Conservation (phyloP, 2,888 invertebrate species). For the Mystacides longicornis region DNA sequence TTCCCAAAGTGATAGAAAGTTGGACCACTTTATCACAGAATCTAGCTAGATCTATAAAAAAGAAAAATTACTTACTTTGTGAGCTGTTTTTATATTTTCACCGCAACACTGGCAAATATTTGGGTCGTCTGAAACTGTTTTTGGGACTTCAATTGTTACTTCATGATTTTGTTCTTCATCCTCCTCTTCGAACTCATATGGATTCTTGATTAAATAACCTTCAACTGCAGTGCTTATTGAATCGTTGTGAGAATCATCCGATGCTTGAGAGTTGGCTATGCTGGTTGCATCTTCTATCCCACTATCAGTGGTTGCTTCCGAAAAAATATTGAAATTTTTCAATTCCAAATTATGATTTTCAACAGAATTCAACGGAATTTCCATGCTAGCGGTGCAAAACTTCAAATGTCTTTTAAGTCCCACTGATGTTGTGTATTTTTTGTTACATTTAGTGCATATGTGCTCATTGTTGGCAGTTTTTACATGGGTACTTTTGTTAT, state of each 20-base stretch:
- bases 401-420: conserved; percentile 22
- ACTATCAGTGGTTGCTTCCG: background rate
- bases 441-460: conserved; percentile 24
- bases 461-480: conserved; percentile 18
- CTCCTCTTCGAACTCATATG: conserved; percentile 22
- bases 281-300: conserved; percentile 1
- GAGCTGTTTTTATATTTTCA: conserved; percentile 19
- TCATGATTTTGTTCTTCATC: background rate
- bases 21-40: too few relatives aligned
- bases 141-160: background rate
- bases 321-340: conserved; percentile 14
- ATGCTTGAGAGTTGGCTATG: background rate
- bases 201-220: conserved; percentile 5
- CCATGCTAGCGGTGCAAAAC: conserved; percentile 16
- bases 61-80: conserved; percentile 14
- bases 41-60: too few relatives aligned
- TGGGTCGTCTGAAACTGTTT: background rate
- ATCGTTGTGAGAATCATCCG: background rate
- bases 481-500: conserved; percentile 14
- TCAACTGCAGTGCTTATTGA: background rate
- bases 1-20: too few relatives aligned
- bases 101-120: conserved; percentile 21
- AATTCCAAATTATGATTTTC: conserved; percentile 19
- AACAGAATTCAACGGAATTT: conserved; percentile 8
- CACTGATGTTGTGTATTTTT: conserved; percentile 17